phyloP scores from a whole-genome alignment of 2,888 invertebrate genomes.

The Chymomyza fuscimana region DNA sequence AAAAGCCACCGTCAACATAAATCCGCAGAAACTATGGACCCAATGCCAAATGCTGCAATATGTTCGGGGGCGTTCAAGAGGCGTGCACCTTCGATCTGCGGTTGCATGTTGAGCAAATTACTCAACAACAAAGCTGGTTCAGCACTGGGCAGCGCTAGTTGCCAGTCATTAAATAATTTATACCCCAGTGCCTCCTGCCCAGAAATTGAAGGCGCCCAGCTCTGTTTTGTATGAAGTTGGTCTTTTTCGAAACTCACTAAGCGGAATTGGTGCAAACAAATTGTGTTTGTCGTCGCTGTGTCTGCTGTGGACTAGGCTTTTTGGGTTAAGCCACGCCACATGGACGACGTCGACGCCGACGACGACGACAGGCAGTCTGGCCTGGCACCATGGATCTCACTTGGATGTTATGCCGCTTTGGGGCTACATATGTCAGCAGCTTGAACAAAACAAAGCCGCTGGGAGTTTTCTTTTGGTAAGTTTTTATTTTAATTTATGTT shows the following conservation, averaged over 20 bases:
- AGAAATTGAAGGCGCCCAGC: constrained; percentile 28
- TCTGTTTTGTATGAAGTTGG: neutral
- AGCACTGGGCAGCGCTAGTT: constrained; percentile 24
- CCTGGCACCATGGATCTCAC: constrained; percentile 32
- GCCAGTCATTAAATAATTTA: constrained; percentile 75
- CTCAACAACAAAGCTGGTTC: constrained; percentile 56
- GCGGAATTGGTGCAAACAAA: constrained; percentile 54
- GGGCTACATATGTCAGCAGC: constrained; percentile 57
- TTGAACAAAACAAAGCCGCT: constrained; percentile 66
- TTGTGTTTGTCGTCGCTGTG: constrained; percentile 48
- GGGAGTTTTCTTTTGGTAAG: constrained; percentile 44
- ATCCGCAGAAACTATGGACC: neutral
- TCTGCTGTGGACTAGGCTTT: constrained; percentile 16
- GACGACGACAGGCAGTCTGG: constrained; percentile 77
- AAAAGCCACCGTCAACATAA: constrained; percentile 6
- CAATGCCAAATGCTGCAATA: neutral
- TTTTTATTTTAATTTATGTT: constrained; percentile 68
- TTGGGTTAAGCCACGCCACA: constrained; percentile 23
- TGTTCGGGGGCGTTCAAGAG: neutral
- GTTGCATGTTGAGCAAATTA: constrained; percentile 68
- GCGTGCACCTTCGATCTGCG: neutral
- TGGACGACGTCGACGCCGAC: constrained; percentile 54
- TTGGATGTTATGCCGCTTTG: neutral
- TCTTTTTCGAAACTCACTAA: neutral
- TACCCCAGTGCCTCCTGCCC: constrained; percentile 53